These are phyloP conservation scores for Drosophila tripunctata DNA, from an alignment of 2,888 invertebrate species.

Conservation along the genomic window DNA sequence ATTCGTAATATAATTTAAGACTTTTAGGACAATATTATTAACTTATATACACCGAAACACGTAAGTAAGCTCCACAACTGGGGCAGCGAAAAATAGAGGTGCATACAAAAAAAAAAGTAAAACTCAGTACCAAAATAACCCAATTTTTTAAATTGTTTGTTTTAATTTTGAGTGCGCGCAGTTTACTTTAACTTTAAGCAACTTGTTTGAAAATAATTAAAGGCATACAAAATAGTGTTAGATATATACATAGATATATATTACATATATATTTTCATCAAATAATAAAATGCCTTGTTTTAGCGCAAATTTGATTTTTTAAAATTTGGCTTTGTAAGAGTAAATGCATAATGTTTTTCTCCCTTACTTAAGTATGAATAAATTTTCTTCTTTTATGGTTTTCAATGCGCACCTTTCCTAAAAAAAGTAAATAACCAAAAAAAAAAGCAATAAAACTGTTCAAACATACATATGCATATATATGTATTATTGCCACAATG, in stretches of 20 bases:
- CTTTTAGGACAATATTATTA: conserved; percentile 76
- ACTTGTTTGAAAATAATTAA: conserved; percentile 41
- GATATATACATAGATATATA: conserved; percentile 36
- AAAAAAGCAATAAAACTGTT: conserved; percentile 11
- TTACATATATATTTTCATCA: conserved; percentile 51
- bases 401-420: conserved; percentile 14
- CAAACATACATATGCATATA: neutral
- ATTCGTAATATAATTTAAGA: conserved; percentile 66
- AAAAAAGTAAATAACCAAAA: conserved; percentile 1
- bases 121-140: conserved; percentile 24
- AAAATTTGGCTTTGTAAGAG: conserved; percentile 62
- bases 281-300: conserved; percentile 59
- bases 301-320: conserved; percentile 71
- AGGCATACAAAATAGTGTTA: conserved; percentile 30
- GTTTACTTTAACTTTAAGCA: conserved; percentile 43
- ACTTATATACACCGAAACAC: conserved; percentile 51
- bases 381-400: conserved; percentile 44
- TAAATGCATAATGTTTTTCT: conserved; percentile 33
- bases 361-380: conserved; percentile 29
- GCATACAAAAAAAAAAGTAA: conserved; percentile 37
- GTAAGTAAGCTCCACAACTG: conserved; percentile 28
- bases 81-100: conserved; percentile 30
- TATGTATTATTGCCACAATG: conserved; percentile 45
- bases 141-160: conserved; percentile 18
- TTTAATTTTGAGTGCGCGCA: conserved; percentile 28